A percentile compares a stretch with the other conserved stretches of the same genome.
phyloP scores from a whole-genome alignment of 2,113 vertebrate species.

The Calyptommatus sinebrachiatus region DNA sequence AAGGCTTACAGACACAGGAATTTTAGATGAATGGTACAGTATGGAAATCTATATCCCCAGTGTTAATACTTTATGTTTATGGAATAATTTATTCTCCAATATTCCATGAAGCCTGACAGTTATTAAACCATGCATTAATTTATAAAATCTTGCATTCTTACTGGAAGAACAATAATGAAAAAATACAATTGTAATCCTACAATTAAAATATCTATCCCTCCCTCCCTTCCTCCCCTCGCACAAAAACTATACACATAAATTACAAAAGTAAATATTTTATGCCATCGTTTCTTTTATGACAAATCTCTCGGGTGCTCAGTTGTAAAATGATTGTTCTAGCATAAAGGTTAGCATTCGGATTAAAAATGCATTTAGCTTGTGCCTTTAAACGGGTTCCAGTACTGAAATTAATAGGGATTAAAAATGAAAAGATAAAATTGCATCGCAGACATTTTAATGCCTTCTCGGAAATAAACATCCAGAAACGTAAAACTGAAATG shows the following conservation, averaged over 20 bases:
- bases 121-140: slow-evolving; percentile 18
- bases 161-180: slow-evolving; percentile 1
- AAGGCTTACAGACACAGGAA: too few species aligned
- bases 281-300: slow-evolving; percentile 15
- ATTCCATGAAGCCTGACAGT: slow-evolving; percentile 26
- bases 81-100: too few species aligned
- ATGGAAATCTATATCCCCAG: too few species aligned
- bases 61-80: too few species aligned
- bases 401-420: slow-evolving; percentile 46
- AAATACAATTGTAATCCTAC: slow-evolving; percentile 39
- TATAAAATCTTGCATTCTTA: slow-evolving; percentile 30
- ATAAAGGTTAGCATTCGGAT: slow-evolving; percentile 18
- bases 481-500: neutral
- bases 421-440: slow-evolving; percentile 30
- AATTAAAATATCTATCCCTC: slow-evolving; percentile 6
- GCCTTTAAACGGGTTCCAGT: slow-evolving; percentile 45
- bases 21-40: too few species aligned
- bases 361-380: slow-evolving; percentile 38
- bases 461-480: neutral
- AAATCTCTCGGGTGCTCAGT: slow-evolving; percentile 29
- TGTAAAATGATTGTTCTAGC: neutral
- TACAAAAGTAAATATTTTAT: neutral
- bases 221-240: too few species aligned
- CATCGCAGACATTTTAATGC: neutral
- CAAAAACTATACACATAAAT: neutral